Evolutionary conservation across 1,140 invertebrate genomes (phyloP).

Genomic region (Neocloeon triangulifer): DNA sequence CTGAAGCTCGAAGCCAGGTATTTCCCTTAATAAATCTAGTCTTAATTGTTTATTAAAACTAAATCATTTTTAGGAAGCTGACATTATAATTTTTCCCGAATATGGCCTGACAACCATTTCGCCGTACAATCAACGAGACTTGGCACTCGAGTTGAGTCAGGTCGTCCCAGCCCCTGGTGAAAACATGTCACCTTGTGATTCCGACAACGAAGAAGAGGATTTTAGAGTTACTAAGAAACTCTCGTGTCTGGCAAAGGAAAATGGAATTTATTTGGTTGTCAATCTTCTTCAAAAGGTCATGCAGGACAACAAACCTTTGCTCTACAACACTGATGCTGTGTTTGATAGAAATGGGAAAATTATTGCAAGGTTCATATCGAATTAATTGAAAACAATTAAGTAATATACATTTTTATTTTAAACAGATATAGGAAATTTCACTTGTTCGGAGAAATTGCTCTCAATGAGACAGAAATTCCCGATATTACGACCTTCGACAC

Average conservation of each 20-base stretch:
- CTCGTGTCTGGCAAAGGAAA: constrained; percentile 28
- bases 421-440: constrained; percentile 53
- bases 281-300: constrained; percentile 55
- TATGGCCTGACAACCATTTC: constrained; percentile 24
- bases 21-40: no score
- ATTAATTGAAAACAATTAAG: no score
- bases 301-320: no score
- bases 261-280: constrained; percentile 36
- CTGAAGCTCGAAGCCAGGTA: no score
- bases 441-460: constrained; percentile 27
- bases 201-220: no score
- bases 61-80: constrained; percentile 32
- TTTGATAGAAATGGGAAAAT: constrained; percentile 35
- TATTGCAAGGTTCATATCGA: constrained; percentile 20
- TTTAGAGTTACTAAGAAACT: no score
- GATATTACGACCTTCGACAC: constrained; percentile 38
- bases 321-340: constrained; percentile 56
- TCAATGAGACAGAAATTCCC: constrained; percentile 11
- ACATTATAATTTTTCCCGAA: constrained; percentile 73
- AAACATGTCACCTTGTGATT: no score
- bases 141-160: neutral
- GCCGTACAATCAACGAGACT: constrained; percentile 3
- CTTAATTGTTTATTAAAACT: no score
- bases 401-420: no score
- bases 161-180: no score